Evolutionary conservation across 1,140 invertebrate species (phyloP), one percentile per base, ranked within the genome.

Genomic region (Oncopodura yosiiana): DNA sequence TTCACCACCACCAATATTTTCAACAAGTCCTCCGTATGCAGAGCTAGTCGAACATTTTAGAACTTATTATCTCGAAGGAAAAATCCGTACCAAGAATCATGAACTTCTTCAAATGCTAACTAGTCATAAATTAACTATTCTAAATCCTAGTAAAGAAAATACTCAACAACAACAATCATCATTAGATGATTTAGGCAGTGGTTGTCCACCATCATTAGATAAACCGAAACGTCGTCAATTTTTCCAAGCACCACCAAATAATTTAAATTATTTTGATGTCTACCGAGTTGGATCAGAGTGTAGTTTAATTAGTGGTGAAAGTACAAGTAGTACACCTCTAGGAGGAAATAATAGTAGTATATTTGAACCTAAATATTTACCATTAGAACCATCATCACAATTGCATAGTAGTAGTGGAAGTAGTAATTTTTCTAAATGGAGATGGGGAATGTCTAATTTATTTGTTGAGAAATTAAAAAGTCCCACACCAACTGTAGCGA

Each of bases 21-120:
- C 53, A 27, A 54, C 39, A 19, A 48, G 32, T 24, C 53, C 53
- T 14, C 53, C 53, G 21, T 54, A 54, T 48, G 21, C 29, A 21
- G 43, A 34, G 12, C 41, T 54, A 30, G 53, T 54, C 5, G 36
- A 48, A 16, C 48, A 54, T 32, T 41, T 54, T 21, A n/a, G 23
- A 11, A 48, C 23, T 9, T 21, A 44, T 6, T 45, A 44, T 26
- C 12, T 34, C 18, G 51, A 26, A 29, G 41, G 49, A 32, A 52
- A 43, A 18, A 52, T 52, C 19, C 37, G 29, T 12, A 29, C 24
- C 29, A 41, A 51, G 18, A 51, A 37, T 32, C 12, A 24, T 32
- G 49, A 51, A 34, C 21, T 30, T 14, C 39, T 51, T n/a, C n/a
- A n/a, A n/a, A n/a, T n/a, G n/a, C n/a, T n/a, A n/a, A n/a, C n/a